Evolutionary conservation across 2,113 vertebrate species (phyloP).

Genomic region (Corythaixoides concolor): DNA sequence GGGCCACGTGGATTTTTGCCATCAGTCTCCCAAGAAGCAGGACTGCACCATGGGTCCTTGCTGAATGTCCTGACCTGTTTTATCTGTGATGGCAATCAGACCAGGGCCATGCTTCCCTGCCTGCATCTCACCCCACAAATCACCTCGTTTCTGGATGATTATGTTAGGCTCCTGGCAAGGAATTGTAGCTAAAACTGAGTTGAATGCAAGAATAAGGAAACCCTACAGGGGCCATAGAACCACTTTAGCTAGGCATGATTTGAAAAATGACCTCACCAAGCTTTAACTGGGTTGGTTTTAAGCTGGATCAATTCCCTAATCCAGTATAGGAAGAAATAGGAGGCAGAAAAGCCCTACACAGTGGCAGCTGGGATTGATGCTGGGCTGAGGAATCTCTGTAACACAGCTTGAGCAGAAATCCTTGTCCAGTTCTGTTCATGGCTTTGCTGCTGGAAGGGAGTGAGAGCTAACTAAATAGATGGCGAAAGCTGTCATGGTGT

Average conservation of each 20-base stretch:
- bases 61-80: background rate
- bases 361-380: background rate
- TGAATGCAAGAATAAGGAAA: background rate
- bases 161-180: background rate
- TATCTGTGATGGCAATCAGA: background rate
- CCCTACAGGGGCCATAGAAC: background rate
- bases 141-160: background rate
- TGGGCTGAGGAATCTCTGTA: background rate
- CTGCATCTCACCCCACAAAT: fast-evolving
- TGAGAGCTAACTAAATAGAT: background rate
- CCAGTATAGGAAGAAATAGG: background rate
- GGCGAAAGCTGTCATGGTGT: background rate
- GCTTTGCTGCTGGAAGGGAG: background rate
- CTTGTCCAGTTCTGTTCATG: background rate
- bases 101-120: background rate
- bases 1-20: background rate
- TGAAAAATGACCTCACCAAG: background rate
- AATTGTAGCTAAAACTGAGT: background rate
- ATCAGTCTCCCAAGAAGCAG: background rate
- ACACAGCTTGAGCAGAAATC: background rate
- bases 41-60: background rate
- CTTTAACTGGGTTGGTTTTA: background rate
- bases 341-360: background rate
- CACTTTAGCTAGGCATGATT: background rate
- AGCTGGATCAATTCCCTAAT: background rate